These are phyloP conservation scores for Epirrhoe alternata DNA, from an alignment of 2,888 invertebrate species.

Conservation along the genomic window DNA sequence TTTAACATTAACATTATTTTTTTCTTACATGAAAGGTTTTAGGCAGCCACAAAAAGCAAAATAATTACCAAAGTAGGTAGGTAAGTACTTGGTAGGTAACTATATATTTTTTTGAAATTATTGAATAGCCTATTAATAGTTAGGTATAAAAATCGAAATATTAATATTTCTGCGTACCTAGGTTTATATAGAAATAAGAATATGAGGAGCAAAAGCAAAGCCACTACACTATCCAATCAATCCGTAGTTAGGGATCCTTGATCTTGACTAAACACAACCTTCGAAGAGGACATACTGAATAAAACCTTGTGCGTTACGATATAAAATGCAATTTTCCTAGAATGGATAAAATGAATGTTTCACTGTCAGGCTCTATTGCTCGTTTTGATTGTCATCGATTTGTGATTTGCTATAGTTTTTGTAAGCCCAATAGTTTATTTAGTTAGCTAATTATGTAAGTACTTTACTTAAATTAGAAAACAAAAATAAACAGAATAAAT, in stretches of 20 bases:
- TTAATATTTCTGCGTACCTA: neutral
- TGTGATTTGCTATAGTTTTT: conserved; percentile 21
- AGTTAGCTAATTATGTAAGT: neutral
- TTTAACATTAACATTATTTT: too few relatives aligned
- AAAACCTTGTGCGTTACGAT: conserved; percentile 4
- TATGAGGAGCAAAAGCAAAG: neutral
- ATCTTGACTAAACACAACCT: conserved; percentile 49
- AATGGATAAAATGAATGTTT: conserved; percentile 23
- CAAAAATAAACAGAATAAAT: neutral
- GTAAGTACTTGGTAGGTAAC: too few relatives aligned
- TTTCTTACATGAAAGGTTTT: conserved; percentile 20
- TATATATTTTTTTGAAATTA: too few relatives aligned
- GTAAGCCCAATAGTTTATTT: neutral
- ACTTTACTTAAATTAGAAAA: neutral
- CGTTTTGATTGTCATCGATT: conserved; percentile 38
- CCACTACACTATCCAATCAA: neutral
- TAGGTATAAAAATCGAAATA: too few relatives aligned
- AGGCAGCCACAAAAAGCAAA: too few relatives aligned
- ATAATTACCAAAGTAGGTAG: too few relatives aligned
- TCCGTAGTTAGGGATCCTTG: conserved; percentile 47
- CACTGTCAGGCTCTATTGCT: conserved; percentile 44
- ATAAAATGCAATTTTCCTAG: neutral
- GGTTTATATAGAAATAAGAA: neutral
- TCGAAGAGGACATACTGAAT: conserved; percentile 16
- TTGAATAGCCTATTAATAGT: too few relatives aligned